Percentiles rank a stretch among this genome's conserved stretches.
phyloP scores from a whole-genome alignment of 2,888 invertebrate genomes.

The Leistus spinibarbis region DNA sequence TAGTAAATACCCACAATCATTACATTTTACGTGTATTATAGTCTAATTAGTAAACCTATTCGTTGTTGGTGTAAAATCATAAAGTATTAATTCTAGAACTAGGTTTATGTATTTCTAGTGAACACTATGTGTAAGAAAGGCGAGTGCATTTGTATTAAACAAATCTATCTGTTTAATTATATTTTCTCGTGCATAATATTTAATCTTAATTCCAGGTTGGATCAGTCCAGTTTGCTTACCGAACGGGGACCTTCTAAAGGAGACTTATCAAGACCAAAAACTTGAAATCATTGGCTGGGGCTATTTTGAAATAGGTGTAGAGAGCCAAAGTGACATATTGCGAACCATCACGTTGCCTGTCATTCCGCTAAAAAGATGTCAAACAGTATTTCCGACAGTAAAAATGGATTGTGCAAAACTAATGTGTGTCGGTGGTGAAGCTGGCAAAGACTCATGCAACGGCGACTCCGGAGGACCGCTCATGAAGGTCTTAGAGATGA shows the following conservation, averaged over 20 bases:
- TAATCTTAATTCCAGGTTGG: slow-evolving; percentile 13
- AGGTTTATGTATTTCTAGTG: no score
- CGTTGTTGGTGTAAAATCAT: no score
- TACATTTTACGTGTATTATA: no score
- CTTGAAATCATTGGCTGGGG: slow-evolving; percentile 65
- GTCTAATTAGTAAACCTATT: no score
- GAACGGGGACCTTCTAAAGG: slow-evolving; percentile 53
- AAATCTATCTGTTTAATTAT: no score
- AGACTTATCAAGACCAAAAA: slow-evolving; percentile 53
- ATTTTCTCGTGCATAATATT: no score
- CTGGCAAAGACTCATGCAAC: slow-evolving; percentile 65
- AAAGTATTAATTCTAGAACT: no score
- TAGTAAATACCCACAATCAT: no score
- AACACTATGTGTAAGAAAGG: no score
- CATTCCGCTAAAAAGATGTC: slow-evolving; percentile 46
- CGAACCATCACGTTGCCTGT: slow-evolving; percentile 53
- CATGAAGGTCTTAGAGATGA: slow-evolving; percentile 54
- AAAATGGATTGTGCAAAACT: slow-evolving; percentile 39
- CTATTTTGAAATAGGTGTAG: slow-evolving; percentile 40
- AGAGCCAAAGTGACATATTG: slow-evolving; percentile 46
- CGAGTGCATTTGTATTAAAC: no score
- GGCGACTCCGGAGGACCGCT: slow-evolving; percentile 70
- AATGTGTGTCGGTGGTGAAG: slow-evolving; percentile 53
- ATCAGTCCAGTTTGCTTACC: slow-evolving; percentile 62
- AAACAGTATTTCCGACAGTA: slow-evolving; percentile 13